A percentile compares a stretch with the other conserved stretches of the same genome.
These are phyloP conservation scores for Thalpophila matura DNA, from an alignment of 2,888 invertebrate species.

Conservation along the genomic window DNA sequence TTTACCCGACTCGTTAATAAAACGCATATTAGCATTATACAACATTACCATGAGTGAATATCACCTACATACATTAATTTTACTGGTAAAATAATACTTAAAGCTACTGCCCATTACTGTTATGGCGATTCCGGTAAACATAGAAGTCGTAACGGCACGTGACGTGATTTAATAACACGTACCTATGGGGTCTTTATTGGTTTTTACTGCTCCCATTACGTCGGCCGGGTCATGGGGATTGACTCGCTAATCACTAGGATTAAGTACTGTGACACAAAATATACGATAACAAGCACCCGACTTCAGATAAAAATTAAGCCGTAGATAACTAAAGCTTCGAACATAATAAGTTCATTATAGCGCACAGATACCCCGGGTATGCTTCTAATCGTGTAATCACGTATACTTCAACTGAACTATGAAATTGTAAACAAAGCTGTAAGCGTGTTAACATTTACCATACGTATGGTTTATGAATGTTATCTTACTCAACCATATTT, in stretches of 20 bases:
- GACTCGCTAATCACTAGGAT: constrained; percentile 68
- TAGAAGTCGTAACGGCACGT: constrained; percentile 45
- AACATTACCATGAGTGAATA: not conserved
- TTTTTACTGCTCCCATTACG: constrained; percentile 70
- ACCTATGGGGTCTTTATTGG: constrained; percentile 67
- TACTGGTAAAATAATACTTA: constrained; percentile 39
- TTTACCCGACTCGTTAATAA: no score
- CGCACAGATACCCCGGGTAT: constrained; percentile 50
- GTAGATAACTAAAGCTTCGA: constrained; percentile 64
- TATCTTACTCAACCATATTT: constrained; percentile 54
- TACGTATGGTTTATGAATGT: constrained; percentile 67
- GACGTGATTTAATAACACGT: constrained; percentile 51
- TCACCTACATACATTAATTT: constrained; percentile 1
- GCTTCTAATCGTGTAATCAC: constrained; percentile 65
- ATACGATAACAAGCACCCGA: constrained; percentile 61
- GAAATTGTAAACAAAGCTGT: constrained; percentile 69
- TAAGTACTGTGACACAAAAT: constrained; percentile 64
- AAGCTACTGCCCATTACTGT: constrained; percentile 50
- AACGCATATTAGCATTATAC: not conserved
- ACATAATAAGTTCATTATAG: constrained; percentile 66
- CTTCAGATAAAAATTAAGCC: constrained; percentile 69
- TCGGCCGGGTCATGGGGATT: constrained; percentile 64
- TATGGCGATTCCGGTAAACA: constrained; percentile 51
- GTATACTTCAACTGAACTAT: constrained; percentile 64
- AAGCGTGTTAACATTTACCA: constrained; percentile 70